Conservation (phyloP, 1,140 invertebrate species). For the Colletes gigas region DNA sequence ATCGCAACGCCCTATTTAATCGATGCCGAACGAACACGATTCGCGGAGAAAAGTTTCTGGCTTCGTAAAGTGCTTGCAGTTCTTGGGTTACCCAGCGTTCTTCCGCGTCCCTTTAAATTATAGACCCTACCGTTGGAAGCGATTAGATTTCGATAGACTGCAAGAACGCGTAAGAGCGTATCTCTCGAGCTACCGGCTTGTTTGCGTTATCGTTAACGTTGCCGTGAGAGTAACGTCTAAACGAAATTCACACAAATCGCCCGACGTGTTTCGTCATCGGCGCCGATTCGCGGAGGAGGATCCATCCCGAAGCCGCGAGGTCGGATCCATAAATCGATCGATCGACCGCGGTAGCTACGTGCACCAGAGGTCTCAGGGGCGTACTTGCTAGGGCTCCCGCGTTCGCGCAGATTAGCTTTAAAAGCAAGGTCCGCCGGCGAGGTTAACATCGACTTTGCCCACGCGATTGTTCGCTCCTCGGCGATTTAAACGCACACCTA, state of each 20-base stretch:
- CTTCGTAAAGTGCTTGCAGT: background rate
- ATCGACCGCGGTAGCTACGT: conserved; percentile 31
- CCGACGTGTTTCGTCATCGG: background rate
- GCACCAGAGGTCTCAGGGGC: conserved; percentile 24
- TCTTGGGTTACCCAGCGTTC: background rate
- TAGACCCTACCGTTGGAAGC: background rate
- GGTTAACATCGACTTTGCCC: conserved; percentile 27
- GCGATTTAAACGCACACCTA: background rate
- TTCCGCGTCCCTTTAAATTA: conserved; percentile 29
- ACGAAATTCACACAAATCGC: conserved; percentile 45
- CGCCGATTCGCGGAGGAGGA: conserved; percentile 15
- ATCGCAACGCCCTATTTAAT: no score
- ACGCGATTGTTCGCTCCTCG: background rate
- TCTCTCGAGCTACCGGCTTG: no score
- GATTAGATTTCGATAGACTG: conserved; percentile 53
- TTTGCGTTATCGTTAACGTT: no score
- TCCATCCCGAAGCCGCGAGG: conserved; percentile 32
- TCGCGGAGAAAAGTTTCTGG: background rate
- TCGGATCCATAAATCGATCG: conserved; percentile 60
- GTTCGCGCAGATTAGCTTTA: background rate
- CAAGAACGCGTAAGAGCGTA: background rate
- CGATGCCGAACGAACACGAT: background rate
- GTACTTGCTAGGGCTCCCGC: conserved; percentile 15
- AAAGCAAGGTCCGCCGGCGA: background rate
- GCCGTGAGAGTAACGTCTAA: background rate